Percentiles rank a stretch among this genome's conserved stretches.
Evolutionary conservation across 1,140 invertebrate species (phyloP).

Genomic region (Dolichoris vasculosae): DNA sequence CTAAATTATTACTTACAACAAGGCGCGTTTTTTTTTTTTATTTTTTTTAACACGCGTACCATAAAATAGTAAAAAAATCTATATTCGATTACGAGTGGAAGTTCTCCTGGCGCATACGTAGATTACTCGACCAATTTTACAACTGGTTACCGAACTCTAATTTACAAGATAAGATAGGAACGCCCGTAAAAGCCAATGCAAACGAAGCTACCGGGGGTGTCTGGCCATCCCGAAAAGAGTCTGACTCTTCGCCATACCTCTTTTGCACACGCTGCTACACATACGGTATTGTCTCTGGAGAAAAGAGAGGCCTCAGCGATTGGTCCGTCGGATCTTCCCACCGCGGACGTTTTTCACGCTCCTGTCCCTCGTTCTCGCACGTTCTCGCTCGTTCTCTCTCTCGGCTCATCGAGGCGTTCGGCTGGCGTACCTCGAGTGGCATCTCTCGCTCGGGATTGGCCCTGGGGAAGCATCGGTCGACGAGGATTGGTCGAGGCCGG

Average conservation of each 20-base stretch:
- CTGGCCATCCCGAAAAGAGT: neutral
- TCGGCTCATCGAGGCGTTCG: constrained; percentile 25
- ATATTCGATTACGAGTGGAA: too few species aligned
- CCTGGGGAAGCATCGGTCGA: constrained; percentile 61
- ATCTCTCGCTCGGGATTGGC: constrained; percentile 61
- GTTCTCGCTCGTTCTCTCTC: constrained; percentile 34
- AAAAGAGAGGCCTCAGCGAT: constrained; percentile 4
- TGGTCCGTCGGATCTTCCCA: constrained; percentile 38
- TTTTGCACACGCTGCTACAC: neutral
- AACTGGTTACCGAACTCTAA: too few species aligned
- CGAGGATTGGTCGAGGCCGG: constrained; percentile 57
- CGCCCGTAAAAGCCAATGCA: too few species aligned
- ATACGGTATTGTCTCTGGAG: neutral
- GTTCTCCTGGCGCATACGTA: too few species aligned
- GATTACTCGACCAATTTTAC: too few species aligned
- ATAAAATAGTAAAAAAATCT: too few species aligned
- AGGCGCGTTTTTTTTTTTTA: too few species aligned
- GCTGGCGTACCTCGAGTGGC: constrained; percentile 40
- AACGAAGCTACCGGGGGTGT: too few species aligned
- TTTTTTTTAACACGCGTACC: too few species aligned
- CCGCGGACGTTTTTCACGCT: neutral
- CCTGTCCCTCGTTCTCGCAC: constrained; percentile 27
- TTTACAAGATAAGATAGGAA: too few species aligned
- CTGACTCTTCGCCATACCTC: neutral
- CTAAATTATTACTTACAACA: too few species aligned